Base-by-base conservation (phyloP, 2,888 invertebrate species). In the Mesochorus sp. region DNA sequence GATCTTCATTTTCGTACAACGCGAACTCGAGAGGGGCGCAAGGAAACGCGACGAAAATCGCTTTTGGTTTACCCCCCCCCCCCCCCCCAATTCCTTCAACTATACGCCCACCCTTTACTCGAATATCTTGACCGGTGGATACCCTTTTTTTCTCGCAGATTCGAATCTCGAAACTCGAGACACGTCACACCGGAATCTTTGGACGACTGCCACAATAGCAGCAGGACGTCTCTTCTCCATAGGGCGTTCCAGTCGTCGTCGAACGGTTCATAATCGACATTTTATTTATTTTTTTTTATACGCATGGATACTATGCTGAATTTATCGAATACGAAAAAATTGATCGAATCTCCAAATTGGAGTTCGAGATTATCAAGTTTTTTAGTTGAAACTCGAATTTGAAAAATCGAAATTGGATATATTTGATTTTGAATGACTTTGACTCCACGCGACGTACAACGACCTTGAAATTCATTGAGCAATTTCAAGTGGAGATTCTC, bases 141-240 rank as follows among this genome's bases (percentile, higher is more conserved):
- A 62, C 64, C 70, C 76, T 76, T 76, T 73, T 55, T 75, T 57
- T 42, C 21, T 19, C 1, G 26, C 14, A 68, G 79, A 80, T 80
- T 37, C 34, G 34, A 14, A 80, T 80, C 80, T 76, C 28, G 80
- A 81, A 82, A 82, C 71, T 61, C 66, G 81, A 81, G 70, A 81
- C 62, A 76, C 21, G 77, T 59, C 79, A 79, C 28, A 14, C n/a
- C n/a, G 78, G 62, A 75, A 34, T 80, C 49, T 44, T 67, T 68
- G 44, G 78, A 79, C 74, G 75, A 61, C 34, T 55, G 42, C 51
- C 62, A 73, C 47, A 78, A 78, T 74, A 70, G 62, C 21, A 51
- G 39, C 47, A 34, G 53, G 67, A 53, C 28, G 14, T 42, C 39
- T 39, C 28, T 53, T 6, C 24, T 51, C 49, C 34, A 39, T 34